phyloP scores from a whole-genome alignment of 2,113 vertebrate genomes.

The Benitochromis conjunctus region DNA sequence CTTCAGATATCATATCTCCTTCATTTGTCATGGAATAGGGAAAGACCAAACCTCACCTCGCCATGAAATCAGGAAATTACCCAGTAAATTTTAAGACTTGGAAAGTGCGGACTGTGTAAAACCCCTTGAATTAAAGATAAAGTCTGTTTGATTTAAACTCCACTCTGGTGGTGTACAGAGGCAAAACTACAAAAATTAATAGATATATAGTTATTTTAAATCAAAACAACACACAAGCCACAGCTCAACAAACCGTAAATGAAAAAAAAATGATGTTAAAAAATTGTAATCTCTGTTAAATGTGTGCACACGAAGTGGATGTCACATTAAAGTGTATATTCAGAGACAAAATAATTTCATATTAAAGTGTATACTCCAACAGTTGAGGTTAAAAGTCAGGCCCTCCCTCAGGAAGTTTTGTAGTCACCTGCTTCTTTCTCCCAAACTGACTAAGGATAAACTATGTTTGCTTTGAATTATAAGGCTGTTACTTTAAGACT shows the following conservation, averaged over 20 bases:
- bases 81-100: neutral
- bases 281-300: constrained; percentile 37
- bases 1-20: neutral
- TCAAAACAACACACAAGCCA: constrained; percentile 11
- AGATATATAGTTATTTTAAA: neutral
- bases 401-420: constrained; percentile 54
- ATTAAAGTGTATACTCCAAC: constrained; percentile 50
- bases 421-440: constrained; percentile 48
- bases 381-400: constrained; percentile 53
- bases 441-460: neutral
- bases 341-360: constrained; percentile 40
- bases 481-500: neutral
- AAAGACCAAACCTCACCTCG: neutral
- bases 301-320: constrained; percentile 26
- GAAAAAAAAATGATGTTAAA: neutral
- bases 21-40: neutral
- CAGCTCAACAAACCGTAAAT: constrained; percentile 36
- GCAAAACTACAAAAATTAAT: neutral
- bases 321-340: constrained; percentile 46
- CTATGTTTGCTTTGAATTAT: neutral
- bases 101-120: neutral
- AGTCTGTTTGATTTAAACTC: neutral
- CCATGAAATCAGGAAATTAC: neutral
- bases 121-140: neutral
- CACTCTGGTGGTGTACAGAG: neutral